Percentiles rank a stretch among this genome's conserved stretches.
These are phyloP conservation scores for Chrysemys picta DNA, from an alignment of 2,113 vertebrate genomes.

Conservation along the genomic window DNA sequence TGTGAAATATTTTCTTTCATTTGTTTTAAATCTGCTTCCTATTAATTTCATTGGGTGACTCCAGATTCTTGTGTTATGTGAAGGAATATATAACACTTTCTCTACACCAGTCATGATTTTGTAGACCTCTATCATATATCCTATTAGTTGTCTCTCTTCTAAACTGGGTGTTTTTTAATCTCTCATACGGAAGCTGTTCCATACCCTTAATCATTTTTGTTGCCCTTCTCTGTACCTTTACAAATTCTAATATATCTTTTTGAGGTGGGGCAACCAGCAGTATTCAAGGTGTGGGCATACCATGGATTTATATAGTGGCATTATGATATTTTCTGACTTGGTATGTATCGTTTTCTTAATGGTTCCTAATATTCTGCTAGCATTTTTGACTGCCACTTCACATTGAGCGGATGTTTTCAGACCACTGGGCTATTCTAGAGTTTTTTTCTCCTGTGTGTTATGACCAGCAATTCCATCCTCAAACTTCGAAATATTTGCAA, in stretches of 20 bases:
- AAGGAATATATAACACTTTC: not conserved
- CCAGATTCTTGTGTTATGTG: no score
- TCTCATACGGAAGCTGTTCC: not conserved
- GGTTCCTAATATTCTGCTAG: not conserved
- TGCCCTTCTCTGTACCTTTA: not conserved
- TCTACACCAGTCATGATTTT: not conserved
- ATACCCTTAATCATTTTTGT: not conserved
- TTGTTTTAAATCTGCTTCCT: not conserved
- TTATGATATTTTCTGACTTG: not conserved
- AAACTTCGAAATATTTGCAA: not conserved
- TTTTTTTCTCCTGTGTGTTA: not conserved
- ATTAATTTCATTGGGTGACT: not conserved
- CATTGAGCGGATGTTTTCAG: not conserved
- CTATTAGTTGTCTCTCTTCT: not conserved
- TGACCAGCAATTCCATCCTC: not conserved
- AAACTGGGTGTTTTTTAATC: not conserved
- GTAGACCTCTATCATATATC: not conserved
- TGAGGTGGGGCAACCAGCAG: not conserved
- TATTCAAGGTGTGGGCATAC: not conserved
- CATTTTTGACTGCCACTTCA: not conserved
- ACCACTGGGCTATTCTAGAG: not conserved
- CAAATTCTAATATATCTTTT: not conserved
- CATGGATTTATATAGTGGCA: not conserved
- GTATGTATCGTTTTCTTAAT: not conserved
- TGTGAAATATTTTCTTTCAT: not conserved